Evolutionary conservation across 1,140 invertebrate species (phyloP), one percentile per base, ranked within the genome.

Genomic region (Drosophila nikananu): DNA sequence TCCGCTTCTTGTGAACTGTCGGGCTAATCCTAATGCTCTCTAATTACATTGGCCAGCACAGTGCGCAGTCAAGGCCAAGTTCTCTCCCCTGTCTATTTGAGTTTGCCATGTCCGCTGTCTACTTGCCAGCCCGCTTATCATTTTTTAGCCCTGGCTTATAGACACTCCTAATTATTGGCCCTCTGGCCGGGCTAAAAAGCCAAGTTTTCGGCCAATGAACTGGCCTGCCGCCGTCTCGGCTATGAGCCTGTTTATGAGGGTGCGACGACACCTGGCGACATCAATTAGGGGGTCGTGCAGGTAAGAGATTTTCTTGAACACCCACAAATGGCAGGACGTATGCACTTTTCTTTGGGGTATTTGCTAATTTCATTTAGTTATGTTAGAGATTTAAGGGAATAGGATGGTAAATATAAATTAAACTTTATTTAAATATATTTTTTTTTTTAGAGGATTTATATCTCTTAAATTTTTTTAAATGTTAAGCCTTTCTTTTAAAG

Each of bases 21-120:
- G 57, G 83, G 58, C 64, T 89, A 89, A 89, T 86, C 86, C 81
- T 82, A 90, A 89, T 84, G 81, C 86, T 81, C 79, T 90, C 86
- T 89, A 90, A 89, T 89, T 89, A 89, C 86, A 90, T 90, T 84
- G 80, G 68, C 61, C 67, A 61, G 58, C 41, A 42, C 8, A 42
- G 19, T 3, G 42, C 63, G 59, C 61, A 66, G 73, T 62, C 77
- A 68, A 73, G 72, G 42, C 70, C 59, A 66, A 62, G 79, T 61
- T 64, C 32, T 62, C 44, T 44, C 39, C 57, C 51, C 41, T 71
- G 63, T 46, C 63, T 68, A 48, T 68, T 71, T 71, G 63, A 71
- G 63, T 67, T 77, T 37, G 72, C 52, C 68, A 79, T 80, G 80
- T 70, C 49, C 67, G 70, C 68, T 86, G 79, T 68, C 83, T 80